phyloP scores from a whole-genome alignment of 2,888 invertebrate genomes.

The Troides helena region DNA sequence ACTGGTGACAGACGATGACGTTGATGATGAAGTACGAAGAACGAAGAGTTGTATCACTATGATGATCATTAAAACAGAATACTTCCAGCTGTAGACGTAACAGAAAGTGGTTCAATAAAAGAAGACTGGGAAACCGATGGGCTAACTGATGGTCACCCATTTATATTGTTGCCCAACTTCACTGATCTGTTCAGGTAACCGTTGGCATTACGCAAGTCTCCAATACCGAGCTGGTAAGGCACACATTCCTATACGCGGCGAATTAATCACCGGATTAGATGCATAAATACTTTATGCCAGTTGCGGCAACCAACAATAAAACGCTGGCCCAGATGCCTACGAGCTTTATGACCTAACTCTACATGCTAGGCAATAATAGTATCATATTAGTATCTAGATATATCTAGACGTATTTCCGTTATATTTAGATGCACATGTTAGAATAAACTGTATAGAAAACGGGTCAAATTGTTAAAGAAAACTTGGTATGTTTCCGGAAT shows the following conservation, averaged over 20 bases:
- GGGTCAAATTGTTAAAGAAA: no score
- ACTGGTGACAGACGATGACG: no score
- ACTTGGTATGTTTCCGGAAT: no score
- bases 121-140: constrained; percentile 26
- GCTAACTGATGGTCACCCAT: constrained; percentile 39
- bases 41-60: no score
- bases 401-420: no score
- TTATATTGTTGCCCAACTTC: neutral
- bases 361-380: constrained; percentile 14
- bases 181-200: no score
- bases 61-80: no score
- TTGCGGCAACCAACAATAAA: constrained; percentile 54
- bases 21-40: no score
- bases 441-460: no score
- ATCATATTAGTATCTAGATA: constrained; percentile 5
- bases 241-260: constrained; percentile 25
- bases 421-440: no score
- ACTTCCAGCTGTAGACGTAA: no score
- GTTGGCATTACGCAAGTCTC: constrained; percentile 19
- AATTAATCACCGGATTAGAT: constrained; percentile 44
- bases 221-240: constrained; percentile 1
- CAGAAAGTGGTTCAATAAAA: no score
- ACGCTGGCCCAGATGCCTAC: constrained; percentile 54
- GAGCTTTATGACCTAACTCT: constrained; percentile 53
- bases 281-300: constrained; percentile 44